A percentile compares a stretch with the other conserved stretches of the same genome.
These are phyloP conservation scores for Gandaritis pyraliata DNA, from an alignment of 2,888 invertebrate species.

Conservation along the genomic window DNA sequence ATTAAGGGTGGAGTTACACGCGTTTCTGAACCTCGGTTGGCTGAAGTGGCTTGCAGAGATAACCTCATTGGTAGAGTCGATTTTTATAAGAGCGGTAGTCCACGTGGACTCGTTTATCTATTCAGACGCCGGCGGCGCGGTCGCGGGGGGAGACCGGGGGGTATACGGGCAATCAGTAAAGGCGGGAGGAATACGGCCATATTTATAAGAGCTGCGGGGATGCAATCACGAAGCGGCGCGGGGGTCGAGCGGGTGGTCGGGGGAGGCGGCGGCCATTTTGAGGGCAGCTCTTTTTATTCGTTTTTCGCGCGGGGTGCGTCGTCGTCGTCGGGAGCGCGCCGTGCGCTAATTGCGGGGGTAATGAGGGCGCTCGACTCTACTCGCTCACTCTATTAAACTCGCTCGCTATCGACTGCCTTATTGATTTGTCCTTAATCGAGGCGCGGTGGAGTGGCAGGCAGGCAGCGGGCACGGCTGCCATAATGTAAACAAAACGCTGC, in stretches of 20 bases:
- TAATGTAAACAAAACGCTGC: slow-evolving; percentile 73
- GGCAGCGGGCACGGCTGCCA: slow-evolving; percentile 51
- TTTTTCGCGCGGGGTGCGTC: slow-evolving; percentile 84
- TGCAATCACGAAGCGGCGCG: slow-evolving; percentile 85
- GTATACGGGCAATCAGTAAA: slow-evolving; percentile 86
- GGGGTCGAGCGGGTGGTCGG: slow-evolving; percentile 75
- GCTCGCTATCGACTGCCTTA: slow-evolving; percentile 82
- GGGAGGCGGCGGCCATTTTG: slow-evolving; percentile 88
- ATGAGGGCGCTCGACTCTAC: slow-evolving; percentile 83
- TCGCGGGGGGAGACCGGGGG: slow-evolving; percentile 82
- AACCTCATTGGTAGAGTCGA: slow-evolving; percentile 71
- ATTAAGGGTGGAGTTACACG: slow-evolving; percentile 85
- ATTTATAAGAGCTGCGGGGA: slow-evolving; percentile 86
- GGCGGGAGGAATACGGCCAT: slow-evolving; percentile 85
- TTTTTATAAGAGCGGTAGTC: slow-evolving; percentile 83
- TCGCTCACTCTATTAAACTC: slow-evolving; percentile 83
- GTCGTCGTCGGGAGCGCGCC: slow-evolving; percentile 79
- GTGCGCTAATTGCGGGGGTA: slow-evolving; percentile 85
- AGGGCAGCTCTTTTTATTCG: slow-evolving; percentile 88
- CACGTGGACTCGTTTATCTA: slow-evolving; percentile 86
- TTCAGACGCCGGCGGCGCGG: slow-evolving; percentile 85
- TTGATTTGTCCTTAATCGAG: slow-evolving; percentile 82
- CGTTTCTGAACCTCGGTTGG: slow-evolving; percentile 66
- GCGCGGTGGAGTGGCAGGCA: slow-evolving; percentile 63
- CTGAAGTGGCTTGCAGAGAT: slow-evolving; percentile 48